Base-by-base conservation (phyloP, 2,888 invertebrate genomes). In the Nemapogon koenigi region DNA sequence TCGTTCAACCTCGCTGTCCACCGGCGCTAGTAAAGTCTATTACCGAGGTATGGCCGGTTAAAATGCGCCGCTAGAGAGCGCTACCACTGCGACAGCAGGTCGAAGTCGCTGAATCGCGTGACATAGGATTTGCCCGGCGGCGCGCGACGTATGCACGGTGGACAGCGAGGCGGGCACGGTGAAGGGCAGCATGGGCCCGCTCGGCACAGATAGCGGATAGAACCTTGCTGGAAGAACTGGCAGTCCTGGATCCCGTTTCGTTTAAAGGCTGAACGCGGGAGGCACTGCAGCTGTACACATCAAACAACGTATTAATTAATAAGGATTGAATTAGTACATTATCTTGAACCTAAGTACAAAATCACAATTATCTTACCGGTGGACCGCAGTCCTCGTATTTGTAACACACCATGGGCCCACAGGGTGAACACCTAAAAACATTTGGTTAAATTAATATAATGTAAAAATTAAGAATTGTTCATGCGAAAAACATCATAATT, bases 321-420 rank as follows among this genome's bases (percentile, higher is more conserved):
- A 30, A 6, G 7, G 16, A 4, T 30, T 30, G 31, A 13, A 16
- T 16, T 29, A 29, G n/a, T n/a, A n/a, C n/a, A n/a, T n/a, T n/a
- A n/a, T n/a, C n/a, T n/a, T n/a, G n/a, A n/a, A n/a, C n/a, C n/a
- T n/a, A n/a, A n/a, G n/a, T n/a, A n/a, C n/a, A n/a, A n/a, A n/a
- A n/a, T n/a, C n/a, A n/a, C n/a, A n/a, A n/a, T n/a, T n/a, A n/a
- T 51, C 73, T 65, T 53, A 80, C 79, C 53, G 75, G 56, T 43
- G 73, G 75, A 46, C 79, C 79, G 46, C 71, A 75, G 49, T 80
- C 79, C 63, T 79, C 76, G 48, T 80, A 80, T 62, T 72, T 78
- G 49, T 79, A 79, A 49, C 79, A 79, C 43, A 78, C 71, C 66
- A 72, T 71, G 40, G 71, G 75, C 43, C 76, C 72, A 57, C 75